Evolutionary conservation across 2,888 invertebrate species (phyloP), one percentile per base, ranked within the genome.

Genomic region (Drosophila maculinotata): DNA sequence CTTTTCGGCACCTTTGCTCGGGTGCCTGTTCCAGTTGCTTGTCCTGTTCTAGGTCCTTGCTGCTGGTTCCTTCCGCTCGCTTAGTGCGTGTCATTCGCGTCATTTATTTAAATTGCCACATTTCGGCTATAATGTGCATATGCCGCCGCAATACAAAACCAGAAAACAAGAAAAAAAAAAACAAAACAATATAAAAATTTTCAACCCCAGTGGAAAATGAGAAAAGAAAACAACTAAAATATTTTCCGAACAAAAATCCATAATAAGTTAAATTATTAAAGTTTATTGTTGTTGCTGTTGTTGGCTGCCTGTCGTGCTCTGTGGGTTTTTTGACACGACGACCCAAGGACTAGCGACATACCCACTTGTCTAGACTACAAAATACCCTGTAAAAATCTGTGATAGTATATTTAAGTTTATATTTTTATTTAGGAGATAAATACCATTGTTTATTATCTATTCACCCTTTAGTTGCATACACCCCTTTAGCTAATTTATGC

Each of bases 81-180:
- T 62, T 67, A 60, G 77, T 87, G 81, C 87, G 87, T 80, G 74
- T 76, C 79, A 70, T 81, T 70, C 51, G 79, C 82, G 79, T 81
- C 85, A 75, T 87, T 88, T 87, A 87, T 87, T 87, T 85, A 87
- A 87, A 88, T 87, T 88, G 87, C 88, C 84, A 63, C 72, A 78
- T 79, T 88, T 80, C 47, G 74, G 58, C 52, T 53, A 60, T 79
- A 85, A 79, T 85, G 79, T 79, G 79, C 86, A 79, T 82, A 82
- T 85, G 86, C 83, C 73, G 39, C 8, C 39, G 33, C 44, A 57
- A 51, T 15, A 48, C 9, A 54, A 42, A 49, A 23, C 33, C 35
- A 36, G 25, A 28, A 41, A 49, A 15, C 28, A 41, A 31, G 20
- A 25, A 35, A 36, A 47, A 36, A 35, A 38, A 31, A 33, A 9